These are phyloP conservation scores for Vanessa atalanta DNA, from an alignment of 1,140 invertebrate species.

Conservation along the genomic window DNA sequence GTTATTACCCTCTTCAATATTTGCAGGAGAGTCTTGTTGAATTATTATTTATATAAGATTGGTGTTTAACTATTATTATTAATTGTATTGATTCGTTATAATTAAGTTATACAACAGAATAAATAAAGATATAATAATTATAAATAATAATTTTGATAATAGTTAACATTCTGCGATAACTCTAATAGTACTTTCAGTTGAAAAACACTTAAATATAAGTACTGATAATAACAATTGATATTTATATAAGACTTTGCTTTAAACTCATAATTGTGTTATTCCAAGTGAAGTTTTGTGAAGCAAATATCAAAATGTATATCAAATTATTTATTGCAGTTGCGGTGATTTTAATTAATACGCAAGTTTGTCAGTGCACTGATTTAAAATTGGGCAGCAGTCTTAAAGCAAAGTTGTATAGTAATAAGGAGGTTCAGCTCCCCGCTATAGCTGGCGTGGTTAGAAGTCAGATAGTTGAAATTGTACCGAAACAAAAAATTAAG, in stretches of 20 bases:
- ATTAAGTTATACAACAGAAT: no score
- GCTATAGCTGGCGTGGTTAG: not conserved
- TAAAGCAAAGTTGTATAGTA: not conserved
- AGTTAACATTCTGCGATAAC: no score
- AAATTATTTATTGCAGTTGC: not conserved
- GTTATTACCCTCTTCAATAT: no score
- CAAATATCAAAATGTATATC: not conserved
- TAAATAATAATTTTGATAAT: no score
- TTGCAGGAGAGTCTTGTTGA: no score
- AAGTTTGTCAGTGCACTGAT: not conserved
- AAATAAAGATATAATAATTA: no score
- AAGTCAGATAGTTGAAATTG: not conserved
- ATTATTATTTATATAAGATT: no score
- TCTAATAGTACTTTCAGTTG: no score
- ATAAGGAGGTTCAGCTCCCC: not conserved
- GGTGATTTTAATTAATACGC: not conserved
- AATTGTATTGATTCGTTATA: no score
- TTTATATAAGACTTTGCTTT: not conserved
- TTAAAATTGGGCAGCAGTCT: not conserved
- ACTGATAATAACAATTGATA: not conserved
- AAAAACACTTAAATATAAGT: not conserved
- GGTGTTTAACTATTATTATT: no score
- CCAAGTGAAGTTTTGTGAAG: not conserved
- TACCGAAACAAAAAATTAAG: not conserved
- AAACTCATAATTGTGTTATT: not conserved